Conservation (phyloP, 2,113 vertebrate species). For the Murina feae region DNA sequence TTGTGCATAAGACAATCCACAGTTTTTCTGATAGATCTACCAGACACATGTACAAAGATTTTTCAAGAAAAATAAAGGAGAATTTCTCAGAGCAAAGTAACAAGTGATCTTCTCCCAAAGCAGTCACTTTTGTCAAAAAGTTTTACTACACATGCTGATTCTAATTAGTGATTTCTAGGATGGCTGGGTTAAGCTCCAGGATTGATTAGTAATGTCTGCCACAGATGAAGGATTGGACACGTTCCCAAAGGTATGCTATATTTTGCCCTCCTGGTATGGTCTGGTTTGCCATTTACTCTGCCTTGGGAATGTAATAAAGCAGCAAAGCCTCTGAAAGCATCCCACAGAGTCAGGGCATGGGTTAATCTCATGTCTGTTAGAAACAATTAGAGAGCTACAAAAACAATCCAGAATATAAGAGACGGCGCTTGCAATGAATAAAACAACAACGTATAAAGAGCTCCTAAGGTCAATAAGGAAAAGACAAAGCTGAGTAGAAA, state of each 20-base stretch:
- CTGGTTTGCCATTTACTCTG: background rate
- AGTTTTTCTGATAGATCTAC: background rate
- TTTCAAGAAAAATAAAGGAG: background rate
- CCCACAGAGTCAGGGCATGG: background rate
- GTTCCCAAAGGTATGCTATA: background rate
- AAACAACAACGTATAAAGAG: background rate
- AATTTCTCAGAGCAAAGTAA: background rate
- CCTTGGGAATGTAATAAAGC: background rate
- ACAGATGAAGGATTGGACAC: background rate
- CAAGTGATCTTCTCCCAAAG: background rate
- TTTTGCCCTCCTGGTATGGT: background rate
- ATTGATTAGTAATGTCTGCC: constrained; percentile 26
- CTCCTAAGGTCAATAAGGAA: background rate
- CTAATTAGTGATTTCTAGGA: background rate
- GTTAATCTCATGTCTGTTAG: background rate
- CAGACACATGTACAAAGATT: background rate
- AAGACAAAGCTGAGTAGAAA: background rate
- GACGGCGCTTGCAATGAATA: background rate
- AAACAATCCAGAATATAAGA: background rate
- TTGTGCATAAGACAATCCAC: background rate
- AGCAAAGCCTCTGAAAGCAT: background rate
- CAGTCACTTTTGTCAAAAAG: background rate
- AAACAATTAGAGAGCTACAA: background rate
- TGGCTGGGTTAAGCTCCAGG: background rate
- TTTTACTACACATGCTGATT: background rate